Evolutionary conservation across 2,797 vertebrate species (phyloP), one percentile per base, ranked within the genome.

Genomic region (Aviceda cuculoides): DNA sequence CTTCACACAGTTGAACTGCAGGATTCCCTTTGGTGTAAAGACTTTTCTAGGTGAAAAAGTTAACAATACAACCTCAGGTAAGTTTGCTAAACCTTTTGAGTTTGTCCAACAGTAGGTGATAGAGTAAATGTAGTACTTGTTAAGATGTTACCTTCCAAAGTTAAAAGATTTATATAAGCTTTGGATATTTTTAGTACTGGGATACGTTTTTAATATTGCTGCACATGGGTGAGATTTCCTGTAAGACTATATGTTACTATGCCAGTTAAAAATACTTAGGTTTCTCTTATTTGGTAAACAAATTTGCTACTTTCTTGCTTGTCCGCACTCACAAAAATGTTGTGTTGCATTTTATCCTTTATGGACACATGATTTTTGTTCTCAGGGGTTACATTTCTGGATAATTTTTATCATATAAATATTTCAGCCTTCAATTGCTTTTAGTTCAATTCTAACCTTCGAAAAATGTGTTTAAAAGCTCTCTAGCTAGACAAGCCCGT

Each of bases 121-220:
- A 79, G 22, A 44, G 31, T 82, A 63, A 61, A 82, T 53, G 25
- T 31, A 81, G 28, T 49, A 21, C 55, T 87, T 87, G 5, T 71
- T 66, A 80, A 95, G 53, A 79, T 72, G 90, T 72, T 82, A 83
- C 52, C 82, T 96, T 80, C 55, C 28, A 85, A 70, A 87, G 50
- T 70, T 52, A 79, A 70, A 67, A 92, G 52, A 87, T 95, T 92
- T 94, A 58, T 50, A 67, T 89, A 82, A 96, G 81, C 74, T 89
- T 93, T 89, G 73, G 42, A 28, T 90, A 61, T 53, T 90, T 82
- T 90, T 77, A 96, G 68, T 50, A 74, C 68, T 82, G 68, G 11
- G 59, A 88, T 87, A 55, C 61, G 71, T 92, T 90, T 75, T 25
- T n/a, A 94, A 90, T 79, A 92, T 84, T 95, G 88, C 84, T 93